phyloP scores from a whole-genome alignment of 2,113 vertebrate species.

The Antechinus flavipes region DNA sequence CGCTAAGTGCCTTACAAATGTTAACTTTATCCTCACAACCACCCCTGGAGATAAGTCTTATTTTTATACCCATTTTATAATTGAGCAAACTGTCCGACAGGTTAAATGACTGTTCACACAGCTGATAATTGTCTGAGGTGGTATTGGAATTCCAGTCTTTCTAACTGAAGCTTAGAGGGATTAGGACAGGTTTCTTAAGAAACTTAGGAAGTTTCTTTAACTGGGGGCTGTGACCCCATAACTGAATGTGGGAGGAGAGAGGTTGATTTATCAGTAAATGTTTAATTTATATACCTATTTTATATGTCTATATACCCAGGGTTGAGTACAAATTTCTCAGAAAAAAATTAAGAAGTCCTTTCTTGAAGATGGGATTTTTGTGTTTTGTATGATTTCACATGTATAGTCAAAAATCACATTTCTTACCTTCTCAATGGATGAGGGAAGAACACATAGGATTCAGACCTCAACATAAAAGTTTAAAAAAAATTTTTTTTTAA shows the following conservation, averaged over 20 bases:
- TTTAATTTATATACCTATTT: no score
- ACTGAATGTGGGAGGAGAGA: no score
- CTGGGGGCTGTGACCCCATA: no score
- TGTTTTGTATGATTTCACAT: background rate
- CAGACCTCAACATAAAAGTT: background rate
- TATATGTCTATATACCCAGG: no score
- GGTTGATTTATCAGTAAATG: no score
- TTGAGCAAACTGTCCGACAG: background rate
- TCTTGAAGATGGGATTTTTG: background rate
- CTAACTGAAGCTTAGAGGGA: background rate
- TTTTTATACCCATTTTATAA: background rate
- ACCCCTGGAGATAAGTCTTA: background rate
- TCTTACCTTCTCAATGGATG: background rate
- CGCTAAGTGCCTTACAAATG: background rate
- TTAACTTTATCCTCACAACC: background rate
- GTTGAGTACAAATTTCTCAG: no score
- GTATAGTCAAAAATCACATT: background rate
- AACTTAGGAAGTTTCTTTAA: no score
- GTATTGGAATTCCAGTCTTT: background rate
- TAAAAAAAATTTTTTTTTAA: background rate
- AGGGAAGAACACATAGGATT: background rate
- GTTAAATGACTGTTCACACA: background rate
- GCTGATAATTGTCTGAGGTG: background rate
- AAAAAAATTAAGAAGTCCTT: no score
- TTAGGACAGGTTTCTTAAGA: background rate